A percentile compares a stretch with the other conserved stretches of the same genome.
phyloP scores from a whole-genome alignment of 2,797 vertebrate genomes.

The Liasis olivaceus region DNA sequence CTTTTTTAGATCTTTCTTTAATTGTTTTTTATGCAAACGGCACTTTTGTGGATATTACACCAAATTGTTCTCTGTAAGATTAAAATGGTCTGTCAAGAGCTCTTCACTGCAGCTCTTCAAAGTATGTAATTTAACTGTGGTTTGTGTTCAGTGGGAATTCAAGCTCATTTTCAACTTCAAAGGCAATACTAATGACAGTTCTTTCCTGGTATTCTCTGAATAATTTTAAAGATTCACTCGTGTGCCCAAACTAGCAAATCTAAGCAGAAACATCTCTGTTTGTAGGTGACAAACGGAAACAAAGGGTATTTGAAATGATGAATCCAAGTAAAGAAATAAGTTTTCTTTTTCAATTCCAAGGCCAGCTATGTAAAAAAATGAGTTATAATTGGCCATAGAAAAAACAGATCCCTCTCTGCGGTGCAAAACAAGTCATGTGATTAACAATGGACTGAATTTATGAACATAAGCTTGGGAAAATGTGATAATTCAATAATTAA shows the following conservation, averaged over 20 bases:
- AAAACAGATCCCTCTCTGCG: constrained; percentile 33
- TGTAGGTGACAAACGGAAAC: constrained; percentile 41
- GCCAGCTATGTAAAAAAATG: constrained; percentile 36
- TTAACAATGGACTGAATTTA: constrained; percentile 58
- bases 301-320: constrained; percentile 31
- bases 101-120: neutral
- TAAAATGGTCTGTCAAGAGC: neutral
- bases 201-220: constrained; percentile 21
- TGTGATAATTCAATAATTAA: constrained; percentile 67
- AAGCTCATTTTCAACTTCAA: constrained; percentile 31
- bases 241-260: constrained; percentile 20
- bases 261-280: constrained; percentile 32
- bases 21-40: neutral
- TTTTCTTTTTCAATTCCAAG: constrained; percentile 22
- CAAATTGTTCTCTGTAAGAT: neutral
- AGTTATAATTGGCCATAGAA: constrained; percentile 16
- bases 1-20: neutral
- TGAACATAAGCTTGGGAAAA: constrained; percentile 52
- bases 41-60: neutral
- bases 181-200: constrained; percentile 35
- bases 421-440: constrained; percentile 37
- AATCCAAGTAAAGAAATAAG: constrained; percentile 37
- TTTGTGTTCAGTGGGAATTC: constrained; percentile 35
- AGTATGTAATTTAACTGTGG: constrained; percentile 11
- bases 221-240: constrained; percentile 39